These are phyloP conservation scores for Eptatretus burgeri DNA, from an alignment of 2,113 vertebrate species.

Conservation along the genomic window DNA sequence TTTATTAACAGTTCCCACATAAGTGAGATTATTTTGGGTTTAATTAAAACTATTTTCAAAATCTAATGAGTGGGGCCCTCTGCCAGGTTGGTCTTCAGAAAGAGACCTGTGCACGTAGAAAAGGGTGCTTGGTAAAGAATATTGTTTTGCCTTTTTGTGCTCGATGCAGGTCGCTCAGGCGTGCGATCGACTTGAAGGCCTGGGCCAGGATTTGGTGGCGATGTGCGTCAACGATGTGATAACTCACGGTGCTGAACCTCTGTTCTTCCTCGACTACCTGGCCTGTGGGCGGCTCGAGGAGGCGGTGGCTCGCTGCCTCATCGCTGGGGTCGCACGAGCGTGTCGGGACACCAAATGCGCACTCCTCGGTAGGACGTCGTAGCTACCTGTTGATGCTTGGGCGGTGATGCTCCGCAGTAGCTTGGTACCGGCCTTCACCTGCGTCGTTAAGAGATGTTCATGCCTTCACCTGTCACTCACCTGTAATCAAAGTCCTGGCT, in stretches of 20 bases:
- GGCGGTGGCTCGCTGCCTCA: conserved; percentile 24
- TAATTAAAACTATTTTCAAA: background rate
- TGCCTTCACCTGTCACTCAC: too few relatives aligned
- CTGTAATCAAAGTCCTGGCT: too few relatives aligned
- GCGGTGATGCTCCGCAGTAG: background rate
- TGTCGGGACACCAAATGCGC: conserved; percentile 50
- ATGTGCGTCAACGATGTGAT: conserved; percentile 88
- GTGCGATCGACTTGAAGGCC: conserved; percentile 30
- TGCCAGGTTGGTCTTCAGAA: background rate
- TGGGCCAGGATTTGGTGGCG: conserved; percentile 80
- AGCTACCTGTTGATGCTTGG: background rate
- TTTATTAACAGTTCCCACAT: background rate
- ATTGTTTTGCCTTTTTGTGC: background rate
- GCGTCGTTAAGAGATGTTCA: too few relatives aligned
- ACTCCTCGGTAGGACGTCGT: conserved; percentile 32
- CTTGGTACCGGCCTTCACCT: too few relatives aligned
- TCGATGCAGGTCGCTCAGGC: conserved; percentile 38
- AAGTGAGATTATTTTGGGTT: background rate
- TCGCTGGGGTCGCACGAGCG: conserved; percentile 42
- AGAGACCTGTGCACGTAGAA: background rate
- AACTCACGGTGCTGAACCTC: conserved; percentile 68
- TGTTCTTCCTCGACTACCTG: conserved; percentile 91
- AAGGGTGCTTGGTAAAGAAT: background rate
- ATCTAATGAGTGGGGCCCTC: background rate
- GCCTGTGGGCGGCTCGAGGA: conserved; percentile 66